Base-by-base conservation (phyloP, 1,140 invertebrate genomes). In the Drosophila chauvacae region DNA sequence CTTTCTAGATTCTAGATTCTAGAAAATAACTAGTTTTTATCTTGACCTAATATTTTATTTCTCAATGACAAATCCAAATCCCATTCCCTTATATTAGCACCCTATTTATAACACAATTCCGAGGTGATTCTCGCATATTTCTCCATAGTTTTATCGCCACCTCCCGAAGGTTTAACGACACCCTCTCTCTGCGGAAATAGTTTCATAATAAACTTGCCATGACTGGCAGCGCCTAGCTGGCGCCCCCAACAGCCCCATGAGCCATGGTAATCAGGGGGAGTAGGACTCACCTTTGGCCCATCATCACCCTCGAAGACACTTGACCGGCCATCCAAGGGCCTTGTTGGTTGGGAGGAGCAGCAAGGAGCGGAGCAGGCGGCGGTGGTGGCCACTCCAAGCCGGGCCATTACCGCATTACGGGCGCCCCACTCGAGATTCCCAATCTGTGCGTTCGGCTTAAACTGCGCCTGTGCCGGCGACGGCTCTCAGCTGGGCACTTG, bases 381-480 rank as follows among this genome's bases (percentile, higher is more conserved):
- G 26, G 66, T 28, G 50, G 42, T 53, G 39, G 44, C 23, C 41
- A 35, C 57, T 57, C 58, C 39, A 47, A 61, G 66, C 57, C 57
- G 45, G 45, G 56, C 63, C 60, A 82, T 87, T 88, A 88, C 58
- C 84, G 68, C 85, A 87, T 77, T 77, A 77, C 35, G 56, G 70
- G 76, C 65, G 62, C 70, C 51, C 73, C 81, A 72, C 75, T 77
- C 64, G 66, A 73, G 60, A 66, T 48, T 56, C 39, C 23, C 84
- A 87, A 82, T 85, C 82, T 81, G 74, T 57, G 78, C 72, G 59
- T 57, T 47, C 35, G 76, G 73, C 77, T 66, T 81, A 57, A 50
- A 88, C 73, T 88, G 84, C 84, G 84, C 84, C 85, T 88, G 53
- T 81, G 84, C 81, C 77, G 73, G 45, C 75, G 45, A 59, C n/a